phyloP scores from a whole-genome alignment of 2,113 vertebrate genomes.

The Grantiella picta region DNA sequence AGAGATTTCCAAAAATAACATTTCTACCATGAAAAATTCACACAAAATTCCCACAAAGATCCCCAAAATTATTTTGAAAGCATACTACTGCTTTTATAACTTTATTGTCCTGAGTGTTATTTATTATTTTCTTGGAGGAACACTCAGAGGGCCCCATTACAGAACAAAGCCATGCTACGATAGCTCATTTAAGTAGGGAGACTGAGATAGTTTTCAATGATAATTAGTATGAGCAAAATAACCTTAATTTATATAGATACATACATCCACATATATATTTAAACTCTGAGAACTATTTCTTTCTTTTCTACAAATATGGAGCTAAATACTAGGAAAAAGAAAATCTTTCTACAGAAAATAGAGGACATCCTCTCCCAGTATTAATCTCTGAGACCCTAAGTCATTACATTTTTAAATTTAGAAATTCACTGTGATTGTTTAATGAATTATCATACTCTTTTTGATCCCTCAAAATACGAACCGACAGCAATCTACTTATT shows the following conservation, averaged over 20 bases:
- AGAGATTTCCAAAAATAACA: background rate
- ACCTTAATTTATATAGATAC: background rate
- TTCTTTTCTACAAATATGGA: background rate
- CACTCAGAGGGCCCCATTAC: background rate
- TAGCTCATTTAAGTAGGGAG: background rate
- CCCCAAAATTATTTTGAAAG: background rate
- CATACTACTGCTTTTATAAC: background rate
- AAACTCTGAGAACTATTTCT: background rate
- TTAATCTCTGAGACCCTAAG: background rate
- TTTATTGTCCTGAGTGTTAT: background rate
- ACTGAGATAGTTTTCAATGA: background rate
- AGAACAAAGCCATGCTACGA: background rate
- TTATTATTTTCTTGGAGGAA: background rate
- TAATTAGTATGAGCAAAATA: background rate
- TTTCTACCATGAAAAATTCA: background rate
- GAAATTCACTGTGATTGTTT: background rate
- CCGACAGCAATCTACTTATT: background rate
- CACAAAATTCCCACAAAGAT: background rate
- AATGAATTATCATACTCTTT: background rate
- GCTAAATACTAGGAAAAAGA: background rate
- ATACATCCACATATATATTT: background rate
- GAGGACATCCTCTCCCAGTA: background rate
- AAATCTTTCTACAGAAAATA: background rate
- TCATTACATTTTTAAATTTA: background rate
- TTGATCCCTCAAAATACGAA: background rate